A percentile compares a stretch with the other conserved stretches of the same genome.
phyloP scores from a whole-genome alignment of 2,888 invertebrate species.

The Agriotes lineatus region DNA sequence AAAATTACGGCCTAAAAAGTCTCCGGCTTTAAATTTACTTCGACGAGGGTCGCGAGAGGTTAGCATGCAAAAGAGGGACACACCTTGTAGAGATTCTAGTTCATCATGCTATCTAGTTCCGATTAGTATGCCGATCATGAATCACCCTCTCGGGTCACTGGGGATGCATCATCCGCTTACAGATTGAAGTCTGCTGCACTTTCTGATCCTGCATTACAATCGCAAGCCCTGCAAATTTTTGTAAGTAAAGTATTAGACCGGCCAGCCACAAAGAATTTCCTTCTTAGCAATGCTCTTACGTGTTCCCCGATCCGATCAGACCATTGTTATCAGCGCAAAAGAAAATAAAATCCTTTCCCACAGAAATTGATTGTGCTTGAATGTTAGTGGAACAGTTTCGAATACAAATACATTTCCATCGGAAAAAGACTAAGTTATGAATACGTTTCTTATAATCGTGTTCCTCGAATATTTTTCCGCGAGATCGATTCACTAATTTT shows the following conservation, averaged over 20 bases:
- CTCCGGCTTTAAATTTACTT: conserved; percentile 12
- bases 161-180: conserved; percentile 20
- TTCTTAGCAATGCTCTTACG: not conserved
- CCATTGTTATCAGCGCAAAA: not conserved
- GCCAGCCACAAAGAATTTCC: not conserved
- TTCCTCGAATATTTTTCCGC: too few relatives aligned
- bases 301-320: not conserved
- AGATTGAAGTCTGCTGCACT: conserved; percentile 10
- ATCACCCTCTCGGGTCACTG: conserved; percentile 14
- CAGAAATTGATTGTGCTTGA: too few relatives aligned
- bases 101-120: conserved; percentile 18
- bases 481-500: too few relatives aligned
- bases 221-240: conserved; percentile 1
- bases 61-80: conserved; percentile 36
- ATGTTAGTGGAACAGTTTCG: too few relatives aligned
- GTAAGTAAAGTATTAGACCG: not conserved
- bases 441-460: too few relatives aligned
- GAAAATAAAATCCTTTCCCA: too few relatives aligned
- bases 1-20: conserved; percentile 24
- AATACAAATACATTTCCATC: too few relatives aligned
- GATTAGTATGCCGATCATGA: conserved; percentile 17
- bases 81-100: not conserved
- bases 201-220: conserved; percentile 1
- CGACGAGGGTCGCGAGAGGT: conserved; percentile 13
- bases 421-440: too few relatives aligned